Conservation (phyloP, 92 coral and sea anemone species). For the Phenganax stokvisi region DNA sequence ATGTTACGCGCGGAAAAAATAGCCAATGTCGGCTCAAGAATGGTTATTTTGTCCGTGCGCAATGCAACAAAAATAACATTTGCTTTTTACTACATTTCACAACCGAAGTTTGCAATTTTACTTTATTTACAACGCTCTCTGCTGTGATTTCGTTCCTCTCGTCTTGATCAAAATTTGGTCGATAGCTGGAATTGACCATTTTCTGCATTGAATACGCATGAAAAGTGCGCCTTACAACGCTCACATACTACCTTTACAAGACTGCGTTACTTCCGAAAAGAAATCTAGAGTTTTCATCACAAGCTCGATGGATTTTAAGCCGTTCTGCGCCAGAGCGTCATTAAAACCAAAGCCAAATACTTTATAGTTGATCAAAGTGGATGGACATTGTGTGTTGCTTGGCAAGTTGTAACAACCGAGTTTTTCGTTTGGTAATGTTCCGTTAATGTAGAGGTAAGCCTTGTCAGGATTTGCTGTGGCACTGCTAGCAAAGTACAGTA, state of each 20-base stretch:
- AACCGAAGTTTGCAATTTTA: too few relatives aligned
- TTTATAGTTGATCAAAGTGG: constrained; percentile 10
- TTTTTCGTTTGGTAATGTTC: neutral
- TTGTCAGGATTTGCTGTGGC: constrained; percentile 13
- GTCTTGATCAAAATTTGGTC: too few relatives aligned
- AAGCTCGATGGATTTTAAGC: constrained; percentile 1
- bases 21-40: too few relatives aligned
- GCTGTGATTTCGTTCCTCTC: too few relatives aligned
- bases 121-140: too few relatives aligned
- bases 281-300: neutral
- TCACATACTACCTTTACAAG: neutral
- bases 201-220: too few relatives aligned
- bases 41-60: too few relatives aligned
- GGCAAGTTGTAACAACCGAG: constrained; percentile 14
- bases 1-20: too few relatives aligned
- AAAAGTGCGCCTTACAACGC: too few relatives aligned
- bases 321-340: neutral
- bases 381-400: constrained; percentile 3
- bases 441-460: constrained; percentile 6
- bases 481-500: constrained; percentile 11
- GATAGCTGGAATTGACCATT: too few relatives aligned
- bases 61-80: too few relatives aligned
- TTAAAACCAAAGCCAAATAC: neutral
- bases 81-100: too few relatives aligned
- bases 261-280: neutral